Evolutionary conservation across 2,888 invertebrate species (phyloP).

Genomic region (Neoascia interrupta): DNA sequence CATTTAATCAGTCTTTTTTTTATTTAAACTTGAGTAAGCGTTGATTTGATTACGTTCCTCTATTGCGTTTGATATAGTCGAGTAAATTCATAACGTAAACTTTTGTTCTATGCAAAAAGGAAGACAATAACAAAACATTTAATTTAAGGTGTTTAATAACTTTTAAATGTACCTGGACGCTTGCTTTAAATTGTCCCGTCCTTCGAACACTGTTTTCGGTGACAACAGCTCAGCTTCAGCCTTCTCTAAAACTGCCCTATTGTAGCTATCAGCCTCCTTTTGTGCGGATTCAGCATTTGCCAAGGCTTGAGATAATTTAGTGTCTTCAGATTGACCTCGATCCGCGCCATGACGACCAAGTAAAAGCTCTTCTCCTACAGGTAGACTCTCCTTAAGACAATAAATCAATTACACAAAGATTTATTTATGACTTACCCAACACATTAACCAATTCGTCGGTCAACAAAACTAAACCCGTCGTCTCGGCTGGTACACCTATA

Average conservation of each 20-base stretch:
- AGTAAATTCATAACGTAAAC: conserved; percentile 56
- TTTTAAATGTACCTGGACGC: conserved; percentile 39
- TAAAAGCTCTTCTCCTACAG: conserved; percentile 68
- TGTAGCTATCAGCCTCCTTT: conserved; percentile 36
- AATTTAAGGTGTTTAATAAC: not conserved
- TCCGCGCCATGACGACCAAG: conserved; percentile 18
- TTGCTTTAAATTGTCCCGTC: not conserved
- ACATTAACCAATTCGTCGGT: conserved; percentile 70
- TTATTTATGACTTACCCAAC: conserved; percentile 57
- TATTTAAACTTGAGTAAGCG: not conserved
- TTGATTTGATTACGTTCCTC: conserved; percentile 4
- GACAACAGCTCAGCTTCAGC: conserved; percentile 1
- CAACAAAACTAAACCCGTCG: conserved; percentile 56
- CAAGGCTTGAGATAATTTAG: conserved; percentile 1
- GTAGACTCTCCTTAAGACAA: not conserved
- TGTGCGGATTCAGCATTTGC: conserved; percentile 38
- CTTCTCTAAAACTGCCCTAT: conserved; percentile 8
- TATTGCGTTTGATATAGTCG: conserved; percentile 43
- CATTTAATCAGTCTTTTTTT: conserved; percentile 33
- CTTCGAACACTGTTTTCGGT: conserved; percentile 15
- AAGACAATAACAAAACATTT: no score
- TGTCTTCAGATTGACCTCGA: conserved; percentile 19
- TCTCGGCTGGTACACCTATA: conserved; percentile 73
- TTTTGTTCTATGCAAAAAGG: conserved; percentile 54
- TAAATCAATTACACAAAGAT: not conserved